Conservation (phyloP, 2,888 invertebrate species). For the Hirtodrosophila alboralis region DNA sequence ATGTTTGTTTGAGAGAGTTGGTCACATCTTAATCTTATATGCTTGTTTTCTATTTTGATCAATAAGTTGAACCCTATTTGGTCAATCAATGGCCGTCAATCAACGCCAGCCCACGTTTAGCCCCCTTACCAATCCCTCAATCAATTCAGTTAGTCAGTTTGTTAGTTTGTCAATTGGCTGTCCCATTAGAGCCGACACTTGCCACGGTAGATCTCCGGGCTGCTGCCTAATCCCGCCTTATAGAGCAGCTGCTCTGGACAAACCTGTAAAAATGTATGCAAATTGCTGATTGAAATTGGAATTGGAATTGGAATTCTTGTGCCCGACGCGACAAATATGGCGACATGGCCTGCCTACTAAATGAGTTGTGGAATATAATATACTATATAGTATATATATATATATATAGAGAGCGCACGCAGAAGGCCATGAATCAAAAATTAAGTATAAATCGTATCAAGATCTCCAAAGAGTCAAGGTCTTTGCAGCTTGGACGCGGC, state of each 20-base stretch:
- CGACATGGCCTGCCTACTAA: slow-evolving; percentile 69
- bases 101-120: slow-evolving; percentile 50
- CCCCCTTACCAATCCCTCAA: slow-evolving; percentile 29
- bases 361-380: slow-evolving; percentile 41
- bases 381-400: too few species aligned
- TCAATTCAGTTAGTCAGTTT: slow-evolving; percentile 41
- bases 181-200: slow-evolving; percentile 73
- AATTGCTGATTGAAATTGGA: slow-evolving; percentile 71
- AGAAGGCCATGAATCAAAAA: slow-evolving; percentile 72
- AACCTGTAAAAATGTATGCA: slow-evolving; percentile 67
- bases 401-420: too few species aligned
- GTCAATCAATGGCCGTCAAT: slow-evolving; percentile 65
- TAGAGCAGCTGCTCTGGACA: slow-evolving; percentile 58
- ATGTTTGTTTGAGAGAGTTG: slow-evolving; percentile 65
- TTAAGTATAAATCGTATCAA: slow-evolving; percentile 74
- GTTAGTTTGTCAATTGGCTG: slow-evolving; percentile 72
- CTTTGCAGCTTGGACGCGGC: slow-evolving; percentile 55
- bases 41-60: slow-evolving; percentile 2
- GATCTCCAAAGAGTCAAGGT: slow-evolving; percentile 74
- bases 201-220: slow-evolving; percentile 50
- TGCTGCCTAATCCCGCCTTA: slow-evolving; percentile 62
- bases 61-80: slow-evolving; percentile 53
- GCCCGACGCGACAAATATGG: slow-evolving; percentile 64
- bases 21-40: slow-evolving; percentile 20
- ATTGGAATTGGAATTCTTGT: slow-evolving; percentile 39